Percentiles rank a stretch among this genome's conserved stretches.
Conservation (phyloP, 1,140 invertebrate species). For the Zaprionus africanus region DNA sequence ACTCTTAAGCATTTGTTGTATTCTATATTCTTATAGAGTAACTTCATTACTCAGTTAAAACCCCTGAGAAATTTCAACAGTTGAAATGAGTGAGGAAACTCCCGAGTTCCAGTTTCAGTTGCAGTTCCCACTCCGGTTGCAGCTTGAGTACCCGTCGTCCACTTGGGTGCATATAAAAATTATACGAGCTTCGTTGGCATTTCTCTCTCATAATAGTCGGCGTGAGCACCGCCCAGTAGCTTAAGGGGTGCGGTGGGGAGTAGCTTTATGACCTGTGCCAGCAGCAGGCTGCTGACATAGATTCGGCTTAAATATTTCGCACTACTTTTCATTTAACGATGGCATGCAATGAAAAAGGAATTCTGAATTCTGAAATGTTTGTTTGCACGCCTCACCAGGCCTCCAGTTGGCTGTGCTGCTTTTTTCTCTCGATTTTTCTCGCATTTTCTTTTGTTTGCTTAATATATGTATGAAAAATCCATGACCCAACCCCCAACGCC, state of each 20-base stretch:
- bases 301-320: conserved; percentile 71
- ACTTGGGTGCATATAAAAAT: conserved; percentile 25
- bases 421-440: conserved; percentile 32
- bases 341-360: conserved; percentile 68
- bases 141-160: not conserved
- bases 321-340: conserved; percentile 72
- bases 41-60: not conserved
- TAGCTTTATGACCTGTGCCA: conserved; percentile 27
- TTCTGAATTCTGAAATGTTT: conserved; percentile 55
- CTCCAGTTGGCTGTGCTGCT: not conserved
- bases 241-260: not conserved
- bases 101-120: not conserved
- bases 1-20: too few species aligned
- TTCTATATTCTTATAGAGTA: not conserved
- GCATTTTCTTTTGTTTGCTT: conserved; percentile 63
- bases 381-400: conserved; percentile 22
- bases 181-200: conserved; percentile 33
- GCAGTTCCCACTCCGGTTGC: not conserved
- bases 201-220: conserved; percentile 17
- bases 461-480: conserved; percentile 48
- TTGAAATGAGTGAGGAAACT: not conserved
- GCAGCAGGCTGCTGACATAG: conserved; percentile 61
- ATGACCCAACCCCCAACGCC: conserved; percentile 14
- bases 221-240: not conserved
- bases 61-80: not conserved